phyloP scores from a whole-genome alignment of 2,797 vertebrate species.

The Triplophysa yarkandensis region DNA sequence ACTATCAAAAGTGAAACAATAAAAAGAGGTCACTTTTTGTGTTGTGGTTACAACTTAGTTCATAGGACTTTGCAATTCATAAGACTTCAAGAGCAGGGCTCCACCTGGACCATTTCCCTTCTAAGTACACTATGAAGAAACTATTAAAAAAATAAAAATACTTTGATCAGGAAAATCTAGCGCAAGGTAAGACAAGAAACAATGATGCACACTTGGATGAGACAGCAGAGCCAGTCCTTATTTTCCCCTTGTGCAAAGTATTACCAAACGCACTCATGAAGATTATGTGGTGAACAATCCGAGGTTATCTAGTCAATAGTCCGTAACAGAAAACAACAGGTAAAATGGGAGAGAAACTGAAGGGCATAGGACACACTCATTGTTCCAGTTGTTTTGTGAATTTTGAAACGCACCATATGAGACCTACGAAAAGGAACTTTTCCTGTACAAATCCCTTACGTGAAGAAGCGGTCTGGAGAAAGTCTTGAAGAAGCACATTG shows the following conservation, averaged over 20 bases:
- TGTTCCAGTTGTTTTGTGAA: constrained; percentile 29
- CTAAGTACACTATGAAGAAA: constrained; percentile 27
- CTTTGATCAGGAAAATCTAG: constrained; percentile 18
- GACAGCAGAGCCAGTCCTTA: not conserved
- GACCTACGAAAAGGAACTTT: constrained; percentile 27
- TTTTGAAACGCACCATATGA: constrained; percentile 30
- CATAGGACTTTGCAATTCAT: constrained; percentile 7
- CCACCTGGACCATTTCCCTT: not conserved
- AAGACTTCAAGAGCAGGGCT: not conserved
- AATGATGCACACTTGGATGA: not conserved
- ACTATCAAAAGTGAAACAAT: constrained; percentile 17
- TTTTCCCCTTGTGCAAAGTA: not conserved
- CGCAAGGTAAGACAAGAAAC: constrained; percentile 1
- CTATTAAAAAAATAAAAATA: constrained; percentile 41
- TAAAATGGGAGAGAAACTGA: constrained; percentile 10
- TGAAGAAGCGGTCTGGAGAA: constrained; percentile 18
- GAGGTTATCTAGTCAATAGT: constrained; percentile 32
- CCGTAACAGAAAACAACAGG: constrained; percentile 41
- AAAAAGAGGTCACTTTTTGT: constrained; percentile 27
- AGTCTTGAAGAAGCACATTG: constrained; percentile 54
- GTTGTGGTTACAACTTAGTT: constrained; percentile 3
- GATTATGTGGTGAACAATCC: constrained; percentile 21
- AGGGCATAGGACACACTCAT: constrained; percentile 10
- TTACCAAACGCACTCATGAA: not conserved
- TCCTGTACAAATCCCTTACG: not conserved